Evolutionary conservation across 2,888 invertebrate genomes (phyloP).

Genomic region (Cheilosia vulpina): DNA sequence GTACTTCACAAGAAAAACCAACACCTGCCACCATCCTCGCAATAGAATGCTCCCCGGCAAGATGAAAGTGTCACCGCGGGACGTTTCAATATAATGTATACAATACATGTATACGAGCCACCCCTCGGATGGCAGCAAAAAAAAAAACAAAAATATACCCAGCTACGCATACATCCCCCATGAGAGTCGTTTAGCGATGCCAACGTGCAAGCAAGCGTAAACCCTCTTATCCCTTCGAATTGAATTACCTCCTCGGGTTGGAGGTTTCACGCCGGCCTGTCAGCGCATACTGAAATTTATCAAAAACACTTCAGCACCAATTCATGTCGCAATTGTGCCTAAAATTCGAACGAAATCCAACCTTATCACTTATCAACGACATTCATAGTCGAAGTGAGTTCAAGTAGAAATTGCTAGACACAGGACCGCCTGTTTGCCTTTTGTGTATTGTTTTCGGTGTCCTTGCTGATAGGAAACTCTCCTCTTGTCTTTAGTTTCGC

Average conservation of each 20-base stretch:
- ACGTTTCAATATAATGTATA: neutral
- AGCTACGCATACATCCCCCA: constrained; percentile 1
- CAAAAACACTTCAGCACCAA: too few relatives aligned
- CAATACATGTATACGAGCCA: neutral
- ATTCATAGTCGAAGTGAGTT: too few relatives aligned
- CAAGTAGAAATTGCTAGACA: too few relatives aligned
- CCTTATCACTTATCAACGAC: too few relatives aligned
- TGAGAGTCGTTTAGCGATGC: constrained; percentile 43
- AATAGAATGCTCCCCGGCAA: constrained; percentile 26
- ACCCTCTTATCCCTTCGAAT: constrained; percentile 45
- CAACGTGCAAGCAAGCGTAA: constrained; percentile 27
- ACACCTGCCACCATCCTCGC: constrained; percentile 18
- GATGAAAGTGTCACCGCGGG: constrained; percentile 38
- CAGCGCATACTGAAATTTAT: too few relatives aligned
- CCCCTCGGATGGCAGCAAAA: neutral
- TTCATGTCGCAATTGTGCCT: neutral
- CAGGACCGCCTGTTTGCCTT: neutral
- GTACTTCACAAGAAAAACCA: neutral
- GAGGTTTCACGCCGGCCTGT: too few relatives aligned
- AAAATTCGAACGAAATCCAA: neutral
- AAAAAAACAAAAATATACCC: too few relatives aligned
- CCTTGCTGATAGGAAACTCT: neutral
- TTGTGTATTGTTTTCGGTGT: neutral
- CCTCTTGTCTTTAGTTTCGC: constrained; percentile 17
- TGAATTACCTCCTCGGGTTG: constrained; percentile 23